These are phyloP conservation scores for Zygaena filipendulae DNA, from an alignment of 2,888 invertebrate genomes.

Conservation along the genomic window DNA sequence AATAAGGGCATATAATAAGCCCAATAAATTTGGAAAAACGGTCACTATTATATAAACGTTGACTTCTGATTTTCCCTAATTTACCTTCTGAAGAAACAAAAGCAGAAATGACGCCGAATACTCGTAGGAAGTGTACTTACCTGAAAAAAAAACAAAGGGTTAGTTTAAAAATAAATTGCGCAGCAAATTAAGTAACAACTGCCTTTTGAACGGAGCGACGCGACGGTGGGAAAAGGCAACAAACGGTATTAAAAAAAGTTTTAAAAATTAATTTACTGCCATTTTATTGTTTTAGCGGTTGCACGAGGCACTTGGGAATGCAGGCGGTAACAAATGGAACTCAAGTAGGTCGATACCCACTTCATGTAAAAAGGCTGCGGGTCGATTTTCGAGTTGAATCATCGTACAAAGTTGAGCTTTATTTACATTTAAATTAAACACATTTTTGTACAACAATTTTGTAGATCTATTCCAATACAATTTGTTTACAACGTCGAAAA, in stretches of 20 bases:
- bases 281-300: conserved; percentile 42
- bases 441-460: conserved; percentile 1
- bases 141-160: conserved; percentile 28
- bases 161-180: conserved; percentile 8
- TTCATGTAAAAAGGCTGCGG: conserved; percentile 29
- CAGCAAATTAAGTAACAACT: conserved; percentile 11
- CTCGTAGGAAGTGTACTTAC: too few species aligned
- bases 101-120: too few species aligned
- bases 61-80: too few species aligned
- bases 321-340: conserved; percentile 41
- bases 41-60: too few species aligned
- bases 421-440: conserved; percentile 9
- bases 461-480: conserved; percentile 28
- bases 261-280: conserved; percentile 22
- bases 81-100: not conserved
- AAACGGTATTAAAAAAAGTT: conserved; percentile 14
- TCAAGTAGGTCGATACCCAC: conserved; percentile 42
- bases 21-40: too few species aligned
- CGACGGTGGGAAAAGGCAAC: conserved; percentile 14
- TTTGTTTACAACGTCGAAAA: conserved; percentile 52
- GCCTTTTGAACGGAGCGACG: conserved; percentile 9
- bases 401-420: conserved; percentile 16
- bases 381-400: conserved; percentile 22
- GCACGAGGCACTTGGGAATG: conserved; percentile 32
- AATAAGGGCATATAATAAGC: too few species aligned